Evolutionary conservation across 2,888 invertebrate genomes (phyloP), one percentile per base, ranked within the genome.

Genomic region (Hemicrepidius hirtus): DNA sequence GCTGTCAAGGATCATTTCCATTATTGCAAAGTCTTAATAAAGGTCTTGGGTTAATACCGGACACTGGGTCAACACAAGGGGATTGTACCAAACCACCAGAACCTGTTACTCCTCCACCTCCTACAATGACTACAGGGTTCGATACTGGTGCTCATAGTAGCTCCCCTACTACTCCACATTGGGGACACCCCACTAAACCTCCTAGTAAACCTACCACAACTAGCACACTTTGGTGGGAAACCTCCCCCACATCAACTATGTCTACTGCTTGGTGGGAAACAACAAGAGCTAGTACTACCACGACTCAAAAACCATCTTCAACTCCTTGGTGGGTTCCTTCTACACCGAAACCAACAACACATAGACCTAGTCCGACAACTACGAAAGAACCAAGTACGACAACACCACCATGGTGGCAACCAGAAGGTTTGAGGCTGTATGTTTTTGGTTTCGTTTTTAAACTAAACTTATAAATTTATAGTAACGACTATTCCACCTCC

Each of bases 1-100:
- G 97, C 84, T 96, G 97, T 82, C 87, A 87, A 3, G 95, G 95
- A 82, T 87, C 94, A 0, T 95, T 92, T 77, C 95, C 96, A 0
- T 85, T 97, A 49, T 87, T 97, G 10, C 90, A 92, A 46, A 92
- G 94, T 0, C 91, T 97, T 1, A 95, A 95, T 74, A 89, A 93
- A 16, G 96, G 92, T 0, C 86, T 97, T 21, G 94, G 94, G 32
- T 87, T 90, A 7, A 80, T 88, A 4, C 84, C 87, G 3, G 87
- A 90, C 0, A 84, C 89, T 2, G 89, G 90, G 1, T 88, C 89
- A 0, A 81, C 86, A 0, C 86, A 88, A 0, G 87, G 85, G 9
- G 90, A 92, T 79, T 95, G 95, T 80, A 89, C 91, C 21, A 90
- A 92, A 70, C 95, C 95, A 0, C 88, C 91, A 0, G 88, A 90